These are phyloP conservation scores for Lasioglossum oenotherae DNA, from an alignment of 2,888 invertebrate species.

Conservation along the genomic window DNA sequence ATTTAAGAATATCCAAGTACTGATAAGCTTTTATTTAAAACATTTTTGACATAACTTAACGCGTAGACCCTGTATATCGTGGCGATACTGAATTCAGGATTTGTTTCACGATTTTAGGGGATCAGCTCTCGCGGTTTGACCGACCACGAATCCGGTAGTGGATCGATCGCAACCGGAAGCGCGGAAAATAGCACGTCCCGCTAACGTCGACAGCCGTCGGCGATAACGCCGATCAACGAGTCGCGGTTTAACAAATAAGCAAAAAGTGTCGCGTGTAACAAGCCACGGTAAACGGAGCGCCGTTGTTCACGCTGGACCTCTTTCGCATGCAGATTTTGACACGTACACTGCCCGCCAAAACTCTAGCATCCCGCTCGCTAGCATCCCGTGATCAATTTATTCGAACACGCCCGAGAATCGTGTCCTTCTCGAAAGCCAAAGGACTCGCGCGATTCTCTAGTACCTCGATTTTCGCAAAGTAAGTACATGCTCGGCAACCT, in stretches of 20 bases:
- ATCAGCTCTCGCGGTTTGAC: background rate
- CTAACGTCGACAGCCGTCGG: background rate
- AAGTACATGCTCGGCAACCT: background rate
- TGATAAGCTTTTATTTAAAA: no score
- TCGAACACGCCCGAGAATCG: background rate
- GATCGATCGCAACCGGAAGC: background rate
- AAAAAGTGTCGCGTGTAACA: slow-evolving; percentile 29
- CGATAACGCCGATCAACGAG: slow-evolving; percentile 8
- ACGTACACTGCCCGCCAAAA: background rate
- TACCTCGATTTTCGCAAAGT: background rate
- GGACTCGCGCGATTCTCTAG: background rate
- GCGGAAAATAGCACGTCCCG: background rate
- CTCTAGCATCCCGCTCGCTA: background rate
- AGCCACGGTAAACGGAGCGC: background rate
- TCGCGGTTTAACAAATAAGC: slow-evolving; percentile 35
- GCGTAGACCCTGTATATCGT: no score
- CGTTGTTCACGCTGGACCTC: background rate
- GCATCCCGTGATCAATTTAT: background rate
- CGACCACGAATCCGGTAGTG: background rate
- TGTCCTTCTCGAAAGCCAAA: background rate
- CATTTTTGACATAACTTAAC: no score
- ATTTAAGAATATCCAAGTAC: no score
- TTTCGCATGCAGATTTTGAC: background rate
- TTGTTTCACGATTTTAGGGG: background rate
- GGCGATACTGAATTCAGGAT: background rate